phyloP scores from a whole-genome alignment of 1,140 invertebrate genomes.

The Hirudo medicinalis region DNA sequence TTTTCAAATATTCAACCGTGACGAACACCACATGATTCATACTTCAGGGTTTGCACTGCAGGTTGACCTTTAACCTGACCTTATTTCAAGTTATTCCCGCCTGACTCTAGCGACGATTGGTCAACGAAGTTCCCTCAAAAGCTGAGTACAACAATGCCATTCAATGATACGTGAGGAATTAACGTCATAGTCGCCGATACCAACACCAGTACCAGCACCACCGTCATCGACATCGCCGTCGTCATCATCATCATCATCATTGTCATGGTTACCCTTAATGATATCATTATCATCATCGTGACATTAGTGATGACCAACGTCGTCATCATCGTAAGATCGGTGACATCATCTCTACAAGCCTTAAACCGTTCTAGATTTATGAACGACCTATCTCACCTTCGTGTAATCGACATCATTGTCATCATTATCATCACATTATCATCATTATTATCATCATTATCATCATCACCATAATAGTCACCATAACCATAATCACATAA shows the following conservation, averaged over 20 bases:
- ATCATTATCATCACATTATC: background rate
- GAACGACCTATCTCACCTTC: background rate
- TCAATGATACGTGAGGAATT: background rate
- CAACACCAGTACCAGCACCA: background rate
- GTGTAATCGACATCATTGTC: background rate
- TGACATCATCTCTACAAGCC: background rate
- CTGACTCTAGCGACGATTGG: background rate
- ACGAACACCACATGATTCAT: no score
- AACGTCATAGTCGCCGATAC: no score
- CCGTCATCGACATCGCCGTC: background rate
- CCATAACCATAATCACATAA: constrained; percentile 1
- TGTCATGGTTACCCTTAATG: background rate
- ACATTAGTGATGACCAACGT: background rate
- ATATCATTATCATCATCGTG: constrained; percentile 15
- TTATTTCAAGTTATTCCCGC: constrained; percentile 7
- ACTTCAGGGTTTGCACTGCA: no score
- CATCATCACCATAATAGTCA: background rate
- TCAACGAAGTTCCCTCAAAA: no score
- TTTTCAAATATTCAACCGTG: no score
- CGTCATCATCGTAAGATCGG: background rate
- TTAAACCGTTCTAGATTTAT: background rate
- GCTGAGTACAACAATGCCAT: no score
- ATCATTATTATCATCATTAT: background rate
- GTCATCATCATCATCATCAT: constrained; percentile 16
- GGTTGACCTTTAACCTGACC: no score